phyloP scores from a whole-genome alignment of 2,888 invertebrate species.

The Petrolisthes manimaculis region DNA sequence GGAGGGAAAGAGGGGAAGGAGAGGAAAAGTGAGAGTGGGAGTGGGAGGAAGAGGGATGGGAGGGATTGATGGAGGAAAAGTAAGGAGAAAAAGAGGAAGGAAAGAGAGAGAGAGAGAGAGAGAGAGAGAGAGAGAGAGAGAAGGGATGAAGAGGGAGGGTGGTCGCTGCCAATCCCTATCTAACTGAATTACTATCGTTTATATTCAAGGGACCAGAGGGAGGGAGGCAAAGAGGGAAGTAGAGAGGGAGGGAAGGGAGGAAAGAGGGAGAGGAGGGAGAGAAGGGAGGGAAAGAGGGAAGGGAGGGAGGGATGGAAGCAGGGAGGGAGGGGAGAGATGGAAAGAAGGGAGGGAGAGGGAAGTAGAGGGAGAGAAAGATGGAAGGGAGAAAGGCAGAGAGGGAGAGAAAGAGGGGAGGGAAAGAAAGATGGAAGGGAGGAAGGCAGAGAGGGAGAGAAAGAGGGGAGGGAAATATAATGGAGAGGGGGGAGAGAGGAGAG shows the following conservation, averaged over 20 bases:
- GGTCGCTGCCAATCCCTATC: slow-evolving; percentile 31
- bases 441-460: background rate
- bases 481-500: background rate
- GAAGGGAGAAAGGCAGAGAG: background rate
- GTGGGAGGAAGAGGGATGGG: background rate
- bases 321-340: background rate
- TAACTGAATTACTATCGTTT: slow-evolving; percentile 45
- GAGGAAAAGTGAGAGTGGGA: background rate
- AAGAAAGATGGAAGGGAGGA: background rate
- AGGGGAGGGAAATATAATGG: background rate
- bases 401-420: background rate
- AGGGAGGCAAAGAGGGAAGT: background rate
- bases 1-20: background rate
- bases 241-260: slow-evolving; percentile 1
- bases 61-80: background rate
- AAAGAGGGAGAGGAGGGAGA: background rate
- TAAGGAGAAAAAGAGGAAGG: background rate
- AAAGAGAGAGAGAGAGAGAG: slow-evolving; percentile 10
- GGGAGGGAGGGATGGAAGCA: background rate
- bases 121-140: background rate
- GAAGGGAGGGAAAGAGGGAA: background rate
- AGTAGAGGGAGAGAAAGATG: background rate
- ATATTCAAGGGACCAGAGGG: slow-evolving; percentile 32
- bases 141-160: background rate
- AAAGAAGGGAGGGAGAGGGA: background rate